Conservation (phyloP, 2,888 invertebrate genomes). For the Epinotia demarniana region DNA sequence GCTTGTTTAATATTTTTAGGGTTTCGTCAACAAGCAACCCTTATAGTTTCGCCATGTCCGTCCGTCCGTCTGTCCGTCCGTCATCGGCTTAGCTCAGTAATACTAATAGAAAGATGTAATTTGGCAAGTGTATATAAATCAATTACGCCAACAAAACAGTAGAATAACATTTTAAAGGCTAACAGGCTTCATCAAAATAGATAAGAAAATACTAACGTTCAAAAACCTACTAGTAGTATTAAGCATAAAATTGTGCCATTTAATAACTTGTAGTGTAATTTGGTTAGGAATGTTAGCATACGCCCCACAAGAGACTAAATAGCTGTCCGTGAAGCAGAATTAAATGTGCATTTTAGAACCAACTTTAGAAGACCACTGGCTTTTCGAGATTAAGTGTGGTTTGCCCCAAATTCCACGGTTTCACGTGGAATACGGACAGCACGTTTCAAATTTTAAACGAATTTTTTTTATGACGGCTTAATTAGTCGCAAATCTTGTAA, state of each 20-base stretch:
- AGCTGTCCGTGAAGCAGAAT: slow-evolving; percentile 3
- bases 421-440: not conserved
- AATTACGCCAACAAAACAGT: too few relatives aligned
- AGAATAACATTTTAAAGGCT: too few relatives aligned
- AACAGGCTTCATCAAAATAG: too few relatives aligned
- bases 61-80: too few relatives aligned
- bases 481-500: too few relatives aligned
- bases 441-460: not conserved
- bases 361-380: not conserved
- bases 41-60: too few relatives aligned
- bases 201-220: not conserved
- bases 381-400: not conserved
- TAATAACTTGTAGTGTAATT: not conserved
- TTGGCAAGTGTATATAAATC: too few relatives aligned
- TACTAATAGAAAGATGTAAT: too few relatives aligned
- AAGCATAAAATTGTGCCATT: not conserved
- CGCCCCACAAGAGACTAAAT: not conserved
- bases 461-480: not conserved
- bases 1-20: too few relatives aligned
- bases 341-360: slow-evolving; percentile 2
- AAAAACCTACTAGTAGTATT: not conserved
- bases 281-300: not conserved
- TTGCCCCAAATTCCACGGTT: not conserved
- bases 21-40: too few relatives aligned
- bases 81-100: too few relatives aligned